phyloP scores from a whole-genome alignment of 2,113 vertebrate genomes.

The Albula glossodonta region DNA sequence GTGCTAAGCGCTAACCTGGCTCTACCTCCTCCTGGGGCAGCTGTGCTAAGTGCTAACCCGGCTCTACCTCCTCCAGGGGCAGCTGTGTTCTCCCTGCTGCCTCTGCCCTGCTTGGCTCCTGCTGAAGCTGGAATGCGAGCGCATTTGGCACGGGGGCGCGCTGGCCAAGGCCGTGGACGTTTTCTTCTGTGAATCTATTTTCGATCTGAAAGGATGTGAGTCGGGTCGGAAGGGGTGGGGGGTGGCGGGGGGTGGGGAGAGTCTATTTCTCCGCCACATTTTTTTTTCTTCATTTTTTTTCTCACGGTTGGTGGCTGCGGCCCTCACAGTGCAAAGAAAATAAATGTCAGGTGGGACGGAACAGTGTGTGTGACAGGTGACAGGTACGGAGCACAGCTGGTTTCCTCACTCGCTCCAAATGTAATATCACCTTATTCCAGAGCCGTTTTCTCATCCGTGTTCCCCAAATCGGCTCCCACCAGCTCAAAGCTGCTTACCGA shows the following conservation, averaged over 20 bases:
- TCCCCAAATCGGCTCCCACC: neutral
- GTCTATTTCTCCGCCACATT: neutral
- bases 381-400: neutral
- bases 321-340: neutral
- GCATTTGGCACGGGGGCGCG: neutral
- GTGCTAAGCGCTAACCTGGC: no score
- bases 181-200: neutral
- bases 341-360: neutral
- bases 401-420: neutral
- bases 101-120: neutral
- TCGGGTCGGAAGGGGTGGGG: no score
- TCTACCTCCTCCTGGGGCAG: no score
- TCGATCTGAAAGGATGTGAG: neutral
- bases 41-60: neutral
- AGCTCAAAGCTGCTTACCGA: neutral
- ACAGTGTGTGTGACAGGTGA: neutral
- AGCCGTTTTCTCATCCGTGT: neutral
- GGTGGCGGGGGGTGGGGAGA: neutral
- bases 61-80: neutral
- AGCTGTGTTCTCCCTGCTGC: neutral
- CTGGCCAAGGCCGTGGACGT: neutral
- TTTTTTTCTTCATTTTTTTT: neutral
- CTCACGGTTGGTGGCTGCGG: neutral
- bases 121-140: neutral
- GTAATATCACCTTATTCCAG: neutral